These are phyloP conservation scores for Phlogophora meticulosa DNA, from an alignment of 2,888 invertebrate genomes.

Conservation along the genomic window DNA sequence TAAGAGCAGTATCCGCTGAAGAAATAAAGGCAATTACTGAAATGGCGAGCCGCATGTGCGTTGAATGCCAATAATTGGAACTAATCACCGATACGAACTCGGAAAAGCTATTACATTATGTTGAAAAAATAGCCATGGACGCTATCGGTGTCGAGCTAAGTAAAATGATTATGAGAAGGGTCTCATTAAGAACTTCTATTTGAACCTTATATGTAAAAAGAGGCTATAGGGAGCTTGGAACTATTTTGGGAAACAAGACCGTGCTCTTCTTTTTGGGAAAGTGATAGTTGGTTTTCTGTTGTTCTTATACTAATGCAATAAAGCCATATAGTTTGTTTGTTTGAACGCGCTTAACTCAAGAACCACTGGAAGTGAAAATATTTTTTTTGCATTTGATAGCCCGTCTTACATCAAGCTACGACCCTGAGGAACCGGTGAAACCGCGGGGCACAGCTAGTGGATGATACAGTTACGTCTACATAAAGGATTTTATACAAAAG, in stretches of 20 bases:
- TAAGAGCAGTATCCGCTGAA: slow-evolving; percentile 59
- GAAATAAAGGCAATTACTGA: slow-evolving; percentile 82
- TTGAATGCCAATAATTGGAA: slow-evolving; percentile 81
- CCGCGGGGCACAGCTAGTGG: too few species aligned
- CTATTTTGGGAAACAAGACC: not conserved
- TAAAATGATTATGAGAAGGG: slow-evolving; percentile 31
- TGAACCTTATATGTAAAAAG: slow-evolving; percentile 16
- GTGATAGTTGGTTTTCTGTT: too few species aligned
- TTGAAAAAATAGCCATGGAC: slow-evolving; percentile 43
- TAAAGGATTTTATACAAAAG: slow-evolving; percentile 14
- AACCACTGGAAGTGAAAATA: too few species aligned
- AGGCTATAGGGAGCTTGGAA: not conserved
- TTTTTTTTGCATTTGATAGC: too few species aligned
- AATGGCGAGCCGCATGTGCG: slow-evolving; percentile 80
- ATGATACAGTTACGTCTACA: not conserved
- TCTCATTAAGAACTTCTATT: slow-evolving; percentile 14
- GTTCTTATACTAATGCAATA: too few species aligned
- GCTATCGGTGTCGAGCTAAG: slow-evolving; percentile 18
- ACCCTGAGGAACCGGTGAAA: too few species aligned
- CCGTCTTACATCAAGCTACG: too few species aligned
- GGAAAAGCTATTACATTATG: slow-evolving; percentile 65
- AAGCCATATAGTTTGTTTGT: too few species aligned
- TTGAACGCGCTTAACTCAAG: too few species aligned
- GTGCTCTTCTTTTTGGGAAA: too few species aligned
- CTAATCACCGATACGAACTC: slow-evolving; percentile 75